phyloP scores from a whole-genome alignment of 2,113 vertebrate genomes.

The Nerophis ophidion region DNA sequence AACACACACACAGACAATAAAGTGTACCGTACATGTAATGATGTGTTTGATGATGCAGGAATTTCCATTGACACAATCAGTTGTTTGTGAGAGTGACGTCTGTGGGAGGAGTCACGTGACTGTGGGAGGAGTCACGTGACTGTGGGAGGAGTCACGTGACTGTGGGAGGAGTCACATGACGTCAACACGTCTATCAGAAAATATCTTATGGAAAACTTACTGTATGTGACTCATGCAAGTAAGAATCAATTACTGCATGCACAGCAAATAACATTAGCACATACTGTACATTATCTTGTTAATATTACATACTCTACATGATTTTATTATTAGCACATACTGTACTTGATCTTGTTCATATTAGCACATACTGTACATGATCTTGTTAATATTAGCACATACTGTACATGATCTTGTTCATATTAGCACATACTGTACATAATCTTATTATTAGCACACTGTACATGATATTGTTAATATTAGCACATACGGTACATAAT shows the following conservation, averaged over 20 bases:
- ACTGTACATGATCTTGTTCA: too few species aligned
- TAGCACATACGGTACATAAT: too few species aligned
- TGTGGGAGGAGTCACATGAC: too few species aligned
- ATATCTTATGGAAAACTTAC: slow-evolving; percentile 4
- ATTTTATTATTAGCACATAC: too few species aligned
- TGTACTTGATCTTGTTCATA: too few species aligned
- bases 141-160: slow-evolving; percentile 42
- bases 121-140: slow-evolving; percentile 4
- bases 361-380: too few species aligned
- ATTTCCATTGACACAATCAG: slow-evolving; percentile 44
- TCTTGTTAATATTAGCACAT: too few species aligned
- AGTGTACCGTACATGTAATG: slow-evolving; percentile 8
- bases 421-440: too few species aligned
- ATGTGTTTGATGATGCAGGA: slow-evolving; percentile 36
- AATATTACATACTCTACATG: too few species aligned
- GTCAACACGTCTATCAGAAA: neutral
- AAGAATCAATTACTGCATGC: neutral
- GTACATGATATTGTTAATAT: too few species aligned
- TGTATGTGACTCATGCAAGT: slow-evolving; percentile 4
- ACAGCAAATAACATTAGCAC: neutral
- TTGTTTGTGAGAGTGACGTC: slow-evolving; percentile 15
- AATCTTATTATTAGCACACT: too few species aligned
- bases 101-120: slow-evolving; percentile 42
- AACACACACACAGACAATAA: slow-evolving; percentile 12
- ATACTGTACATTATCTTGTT: too few species aligned